phyloP scores from a whole-genome alignment of 2,888 invertebrate genomes.

The Apeira syringaria region DNA sequence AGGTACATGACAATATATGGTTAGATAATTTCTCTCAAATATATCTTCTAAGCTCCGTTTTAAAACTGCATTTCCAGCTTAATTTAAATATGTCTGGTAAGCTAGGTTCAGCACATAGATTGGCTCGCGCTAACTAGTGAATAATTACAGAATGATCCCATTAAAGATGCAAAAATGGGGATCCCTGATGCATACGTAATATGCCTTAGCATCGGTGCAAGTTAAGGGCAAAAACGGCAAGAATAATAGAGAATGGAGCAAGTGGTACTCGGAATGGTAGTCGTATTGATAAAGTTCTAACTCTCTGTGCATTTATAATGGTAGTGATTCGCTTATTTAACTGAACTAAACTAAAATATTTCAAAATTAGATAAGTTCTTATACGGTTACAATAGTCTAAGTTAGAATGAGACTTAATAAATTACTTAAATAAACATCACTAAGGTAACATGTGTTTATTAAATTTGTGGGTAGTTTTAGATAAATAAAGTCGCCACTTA shows the following conservation, averaged over 20 bases:
- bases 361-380: too few relatives aligned
- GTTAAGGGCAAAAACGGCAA: slow-evolving; percentile 27
- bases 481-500: too few relatives aligned
- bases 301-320: slow-evolving; percentile 16
- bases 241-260: slow-evolving; percentile 2
- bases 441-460: too few relatives aligned
- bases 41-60: not conserved
- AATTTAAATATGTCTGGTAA: slow-evolving; percentile 49
- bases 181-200: slow-evolving; percentile 73
- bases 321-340: too few relatives aligned
- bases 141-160: slow-evolving; percentile 80
- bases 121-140: slow-evolving; percentile 72
- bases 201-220: slow-evolving; percentile 45
- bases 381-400: too few relatives aligned
- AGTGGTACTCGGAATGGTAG: not conserved
- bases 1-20: too few relatives aligned
- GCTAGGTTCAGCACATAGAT: slow-evolving; percentile 48
- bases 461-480: too few relatives aligned
- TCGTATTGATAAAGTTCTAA: not conserved
- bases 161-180: slow-evolving; percentile 80
- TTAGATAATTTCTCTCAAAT: not conserved
- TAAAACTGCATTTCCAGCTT: slow-evolving; percentile 30
- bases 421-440: too few relatives aligned
- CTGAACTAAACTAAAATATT: too few relatives aligned
- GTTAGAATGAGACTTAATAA: too few relatives aligned